These are phyloP conservation scores for Propithecus perrieri DNA, from an alignment of 2,797 vertebrate species.

Conservation along the genomic window DNA sequence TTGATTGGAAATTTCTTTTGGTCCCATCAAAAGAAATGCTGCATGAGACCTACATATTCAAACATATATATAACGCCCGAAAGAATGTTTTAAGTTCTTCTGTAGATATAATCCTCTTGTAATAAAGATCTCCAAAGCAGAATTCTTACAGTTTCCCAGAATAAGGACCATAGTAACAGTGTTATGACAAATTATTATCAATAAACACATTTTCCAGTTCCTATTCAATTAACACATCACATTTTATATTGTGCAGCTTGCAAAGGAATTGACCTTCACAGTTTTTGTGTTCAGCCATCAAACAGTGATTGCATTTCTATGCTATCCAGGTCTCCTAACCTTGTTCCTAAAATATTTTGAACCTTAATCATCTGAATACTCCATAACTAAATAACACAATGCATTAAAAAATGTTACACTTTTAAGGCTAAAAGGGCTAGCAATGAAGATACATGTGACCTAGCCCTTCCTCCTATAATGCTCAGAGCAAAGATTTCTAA, in stretches of 20 bases:
- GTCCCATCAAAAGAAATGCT: conserved; percentile 69
- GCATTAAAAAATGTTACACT: neutral
- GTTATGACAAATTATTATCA: conserved; percentile 35
- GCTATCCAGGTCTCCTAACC: neutral
- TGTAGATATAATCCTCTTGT: neutral
- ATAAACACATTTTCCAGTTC: conserved; percentile 11
- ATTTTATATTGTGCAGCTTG: neutral
- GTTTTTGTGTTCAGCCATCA: neutral
- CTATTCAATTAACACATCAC: conserved; percentile 25
- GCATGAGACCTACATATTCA: conserved; percentile 24
- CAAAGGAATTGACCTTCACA: conserved; percentile 34
- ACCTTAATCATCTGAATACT: neutral
- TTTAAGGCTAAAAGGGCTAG: neutral
- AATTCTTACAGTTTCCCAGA: conserved; percentile 11
- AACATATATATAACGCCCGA: neutral
- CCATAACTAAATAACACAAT: neutral
- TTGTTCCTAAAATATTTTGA: conserved; percentile 48
- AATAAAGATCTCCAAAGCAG: neutral
- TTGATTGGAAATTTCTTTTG: conserved; percentile 62
- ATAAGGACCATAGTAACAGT: neutral
- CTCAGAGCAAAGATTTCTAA: neutral
- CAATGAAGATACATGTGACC: neutral
- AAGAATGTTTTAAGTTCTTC: conserved; percentile 38
- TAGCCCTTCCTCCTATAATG: neutral
- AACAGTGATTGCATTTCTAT: neutral